phyloP scores from a whole-genome alignment of 2,797 vertebrate species.

The Sphaeramia orbicularis region DNA sequence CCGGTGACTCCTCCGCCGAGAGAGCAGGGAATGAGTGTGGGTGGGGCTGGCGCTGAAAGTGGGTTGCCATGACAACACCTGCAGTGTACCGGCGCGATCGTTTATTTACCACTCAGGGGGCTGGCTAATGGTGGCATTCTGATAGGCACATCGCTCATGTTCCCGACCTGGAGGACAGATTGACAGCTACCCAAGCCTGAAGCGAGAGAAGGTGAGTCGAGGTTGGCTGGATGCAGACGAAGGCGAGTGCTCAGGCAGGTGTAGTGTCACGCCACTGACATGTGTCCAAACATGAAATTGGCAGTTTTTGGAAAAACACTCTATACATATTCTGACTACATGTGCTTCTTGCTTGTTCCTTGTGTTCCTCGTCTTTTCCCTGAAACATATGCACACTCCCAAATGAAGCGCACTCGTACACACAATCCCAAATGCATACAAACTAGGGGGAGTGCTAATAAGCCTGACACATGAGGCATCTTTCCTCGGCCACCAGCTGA shows the following conservation, averaged over 20 bases:
- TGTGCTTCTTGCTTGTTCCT: conserved; percentile 5
- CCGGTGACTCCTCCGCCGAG: conserved; percentile 90
- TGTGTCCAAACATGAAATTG: conserved; percentile 29
- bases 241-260: conserved; percentile 36
- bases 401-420: conserved; percentile 41
- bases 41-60: conserved; percentile 77
- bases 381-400: conserved; percentile 20
- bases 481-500: conserved; percentile 87
- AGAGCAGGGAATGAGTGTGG: conserved; percentile 85
- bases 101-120: conserved; percentile 90
- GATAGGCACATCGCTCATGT: conserved; percentile 85
- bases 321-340: not conserved
- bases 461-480: conserved; percentile 88
- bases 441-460: conserved; percentile 86
- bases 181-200: conserved; percentile 81
- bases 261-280: conserved; percentile 17
- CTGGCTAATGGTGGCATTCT: conserved; percentile 85
- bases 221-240: conserved; percentile 49
- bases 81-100: conserved; percentile 93
- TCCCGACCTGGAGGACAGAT: conserved; percentile 76
- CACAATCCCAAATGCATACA: conserved; percentile 78
- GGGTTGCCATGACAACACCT: conserved; percentile 94
- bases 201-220: conserved; percentile 77
- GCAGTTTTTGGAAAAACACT: conserved; percentile 8
- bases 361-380: conserved; percentile 16